Evolutionary conservation across 2,113 vertebrate species (phyloP).

Genomic region (Casuarius casuarius): DNA sequence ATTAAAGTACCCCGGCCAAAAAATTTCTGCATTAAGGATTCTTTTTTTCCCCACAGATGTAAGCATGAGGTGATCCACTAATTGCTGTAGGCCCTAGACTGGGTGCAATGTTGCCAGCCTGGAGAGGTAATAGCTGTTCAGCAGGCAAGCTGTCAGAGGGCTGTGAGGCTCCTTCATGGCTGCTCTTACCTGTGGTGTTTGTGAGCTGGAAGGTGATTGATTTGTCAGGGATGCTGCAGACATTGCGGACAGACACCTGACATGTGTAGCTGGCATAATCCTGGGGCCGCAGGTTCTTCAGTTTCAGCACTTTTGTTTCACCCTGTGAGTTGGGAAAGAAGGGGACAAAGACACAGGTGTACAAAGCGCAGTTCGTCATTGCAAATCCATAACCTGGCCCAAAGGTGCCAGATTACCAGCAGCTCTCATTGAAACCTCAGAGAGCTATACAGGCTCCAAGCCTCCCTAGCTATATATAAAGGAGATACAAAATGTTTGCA

Average conservation of each 20-base stretch:
- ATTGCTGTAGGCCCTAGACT: not conserved
- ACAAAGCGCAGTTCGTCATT: not conserved
- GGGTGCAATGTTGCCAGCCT: not conserved
- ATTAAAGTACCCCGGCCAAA: not conserved
- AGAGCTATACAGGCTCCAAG: not conserved
- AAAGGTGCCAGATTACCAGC: not conserved
- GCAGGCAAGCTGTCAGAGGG: fast-evolving
- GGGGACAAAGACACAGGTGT: not conserved
- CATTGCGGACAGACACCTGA: conserved; percentile 95
- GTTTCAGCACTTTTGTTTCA: conserved; percentile 97
- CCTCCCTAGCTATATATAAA: not conserved
- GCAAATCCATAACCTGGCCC: not conserved
- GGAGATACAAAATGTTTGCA: not conserved
- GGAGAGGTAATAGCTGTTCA: not conserved
- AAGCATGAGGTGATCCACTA: not conserved
- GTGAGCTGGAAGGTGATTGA: conserved; percentile 93
- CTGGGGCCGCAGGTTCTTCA: conserved; percentile 94
- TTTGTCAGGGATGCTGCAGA: conserved; percentile 94
- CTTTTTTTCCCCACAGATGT: not conserved
- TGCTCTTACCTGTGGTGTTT: conserved; percentile 89
- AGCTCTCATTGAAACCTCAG: not conserved
- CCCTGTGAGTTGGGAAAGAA: conserved; percentile 78
- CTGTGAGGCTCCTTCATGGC: fast-evolving
- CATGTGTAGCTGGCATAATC: conserved; percentile 97
- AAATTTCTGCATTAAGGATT: not conserved